A percentile compares a stretch with the other conserved stretches of the same genome.
Conservation (phyloP, 2,797 vertebrate genomes). For the Tangara arthus region DNA sequence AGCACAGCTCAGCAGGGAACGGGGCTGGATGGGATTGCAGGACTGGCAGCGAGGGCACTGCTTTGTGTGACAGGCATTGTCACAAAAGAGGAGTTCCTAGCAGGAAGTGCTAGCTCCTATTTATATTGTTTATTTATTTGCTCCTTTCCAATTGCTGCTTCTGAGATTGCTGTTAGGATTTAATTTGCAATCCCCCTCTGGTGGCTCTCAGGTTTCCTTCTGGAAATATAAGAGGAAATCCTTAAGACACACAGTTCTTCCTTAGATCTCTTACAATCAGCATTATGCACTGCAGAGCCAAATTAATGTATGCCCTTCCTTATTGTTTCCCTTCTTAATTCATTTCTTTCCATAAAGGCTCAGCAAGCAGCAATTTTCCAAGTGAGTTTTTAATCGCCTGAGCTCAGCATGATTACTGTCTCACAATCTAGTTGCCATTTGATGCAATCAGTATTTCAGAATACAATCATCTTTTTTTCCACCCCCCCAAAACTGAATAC, state of each 20-base stretch:
- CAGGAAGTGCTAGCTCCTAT: neutral
- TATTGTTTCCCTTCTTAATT: constrained; percentile 56
- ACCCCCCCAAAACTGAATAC: neutral
- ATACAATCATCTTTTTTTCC: neutral
- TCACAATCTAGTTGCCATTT: constrained; percentile 33
- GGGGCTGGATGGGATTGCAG: neutral
- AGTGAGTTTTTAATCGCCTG: constrained; percentile 36
- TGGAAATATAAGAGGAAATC: neutral
- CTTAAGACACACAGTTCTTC: neutral
- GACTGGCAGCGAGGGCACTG: neutral
- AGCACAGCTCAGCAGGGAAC: neutral
- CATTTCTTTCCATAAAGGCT: constrained; percentile 28
- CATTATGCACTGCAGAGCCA: neutral
- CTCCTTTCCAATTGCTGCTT: constrained; percentile 4
- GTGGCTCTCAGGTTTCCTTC: neutral
- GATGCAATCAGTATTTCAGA: constrained; percentile 24
- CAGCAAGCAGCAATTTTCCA: constrained; percentile 45
- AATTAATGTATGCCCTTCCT: constrained; percentile 38
- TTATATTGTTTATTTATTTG: constrained; percentile 24
- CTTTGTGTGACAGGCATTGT: neutral
- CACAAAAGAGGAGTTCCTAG: neutral
- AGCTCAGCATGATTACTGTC: neutral
- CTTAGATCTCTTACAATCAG: constrained; percentile 20
- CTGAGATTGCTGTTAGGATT: constrained; percentile 4
- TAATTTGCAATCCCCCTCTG: neutral